Base-by-base conservation (phyloP, 2,888 invertebrate genomes). In the Nephrocerus scutellatus region DNA sequence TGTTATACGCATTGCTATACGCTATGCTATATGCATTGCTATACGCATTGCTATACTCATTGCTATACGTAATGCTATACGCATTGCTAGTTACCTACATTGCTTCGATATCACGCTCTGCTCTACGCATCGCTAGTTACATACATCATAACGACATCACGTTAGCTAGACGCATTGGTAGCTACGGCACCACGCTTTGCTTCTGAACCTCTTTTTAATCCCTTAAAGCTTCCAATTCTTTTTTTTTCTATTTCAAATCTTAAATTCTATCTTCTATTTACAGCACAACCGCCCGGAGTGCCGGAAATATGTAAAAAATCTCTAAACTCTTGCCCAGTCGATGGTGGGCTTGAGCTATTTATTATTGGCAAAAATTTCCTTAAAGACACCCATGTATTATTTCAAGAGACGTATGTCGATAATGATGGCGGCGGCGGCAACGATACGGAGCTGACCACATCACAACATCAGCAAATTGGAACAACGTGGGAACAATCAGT, bases 241-340 rank as follows among this genome's bases (percentile, higher is more conserved):
- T 20, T 10, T 18, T 5, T 12, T 15, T 21, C 18, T 5, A 26
- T n/a, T n/a, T 39, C 33, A 20, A 26, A 13, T 18, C 25, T 39
- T 24, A 31, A 19, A 31, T 21, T 35, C 40, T 37, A 14, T 36
- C 20, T 29, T 30, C 16, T 9, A n/a, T 14, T 26, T 63, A 3
- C 63, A 89, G 90, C 90, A 22, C 91, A 91, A 72, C 90, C 90
- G 10, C 90, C 90, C 3, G 91, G 91, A 39, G 80, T 89, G 35
- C 91, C 91, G 10, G 91, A 91, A 71, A 90, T 91, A 47, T 86
- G 86, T 60, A 88, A 89, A 63, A 90, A 89, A 65, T 91, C 90
- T 0, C 66, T 89, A 8, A 79, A 80, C 18, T 82, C 86, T 16
- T 83, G 84, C 59, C 82, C 84, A 6, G 84, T 82, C 4, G 74